phyloP scores from a whole-genome alignment of 1,140 invertebrate species.

The Cephus cinctus region DNA sequence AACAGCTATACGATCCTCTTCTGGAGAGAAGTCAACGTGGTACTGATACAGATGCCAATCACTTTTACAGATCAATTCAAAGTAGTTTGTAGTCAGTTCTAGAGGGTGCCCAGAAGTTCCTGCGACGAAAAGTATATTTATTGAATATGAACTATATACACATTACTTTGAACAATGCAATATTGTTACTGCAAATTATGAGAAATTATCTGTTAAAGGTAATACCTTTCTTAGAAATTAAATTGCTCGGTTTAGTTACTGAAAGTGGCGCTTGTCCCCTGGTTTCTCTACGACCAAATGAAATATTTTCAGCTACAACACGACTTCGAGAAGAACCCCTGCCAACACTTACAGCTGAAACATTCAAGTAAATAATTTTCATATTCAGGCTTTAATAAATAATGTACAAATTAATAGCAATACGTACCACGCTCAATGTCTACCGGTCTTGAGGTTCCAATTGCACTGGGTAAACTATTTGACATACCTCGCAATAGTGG shows the following conservation, averaged over 20 bases:
- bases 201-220: not conserved
- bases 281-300: constrained; percentile 4
- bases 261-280: constrained; percentile 1
- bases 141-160: not conserved
- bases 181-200: not conserved
- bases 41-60: constrained; percentile 82
- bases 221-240: constrained; percentile 13
- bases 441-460: too few relatives aligned
- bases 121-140: constrained; percentile 26
- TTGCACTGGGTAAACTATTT: too few relatives aligned
- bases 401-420: not conserved
- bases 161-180: not conserved
- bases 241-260: not conserved
- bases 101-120: constrained; percentile 60
- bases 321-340: not conserved
- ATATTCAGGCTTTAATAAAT: not conserved
- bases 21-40: constrained; percentile 74
- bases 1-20: constrained; percentile 66
- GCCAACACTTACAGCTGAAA: not conserved
- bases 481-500: too few relatives aligned
- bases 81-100: constrained; percentile 72
- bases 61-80: constrained; percentile 64
- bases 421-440: not conserved
- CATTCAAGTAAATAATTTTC: not conserved
- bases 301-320: constrained; percentile 1